phyloP scores from a whole-genome alignment of 2,888 invertebrate genomes.

The Ichneumoninae sp. region DNA sequence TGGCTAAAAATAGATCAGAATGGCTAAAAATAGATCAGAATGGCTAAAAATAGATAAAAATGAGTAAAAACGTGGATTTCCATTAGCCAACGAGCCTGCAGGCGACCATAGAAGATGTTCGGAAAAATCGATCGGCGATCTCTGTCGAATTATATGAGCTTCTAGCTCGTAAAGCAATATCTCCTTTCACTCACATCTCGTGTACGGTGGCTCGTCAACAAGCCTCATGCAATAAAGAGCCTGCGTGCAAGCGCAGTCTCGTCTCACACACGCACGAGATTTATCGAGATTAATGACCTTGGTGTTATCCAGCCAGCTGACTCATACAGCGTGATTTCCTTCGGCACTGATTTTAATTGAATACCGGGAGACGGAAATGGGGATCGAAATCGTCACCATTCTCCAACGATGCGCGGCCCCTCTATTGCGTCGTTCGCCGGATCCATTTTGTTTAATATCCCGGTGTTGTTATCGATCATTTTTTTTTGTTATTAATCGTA shows the following conservation, averaged over 20 bases:
- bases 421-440: background rate
- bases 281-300: slow-evolving; percentile 58
- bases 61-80: background rate
- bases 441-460: background rate
- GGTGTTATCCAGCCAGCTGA: slow-evolving; percentile 37
- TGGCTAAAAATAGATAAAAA: too few species aligned
- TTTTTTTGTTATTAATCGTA: slow-evolving; percentile 9
- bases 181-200: slow-evolving; percentile 19
- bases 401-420: background rate
- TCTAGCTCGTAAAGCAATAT: background rate
- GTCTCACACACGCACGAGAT: slow-evolving; percentile 11
- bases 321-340: slow-evolving; percentile 33
- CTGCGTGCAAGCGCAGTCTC: slow-evolving; percentile 28
- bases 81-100: background rate
- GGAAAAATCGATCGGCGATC: background rate
- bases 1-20: too few species aligned
- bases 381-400: slow-evolving; percentile 24
- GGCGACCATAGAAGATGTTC: background rate
- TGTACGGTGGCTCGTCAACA: background rate
- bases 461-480: background rate
- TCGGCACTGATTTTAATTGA: slow-evolving; percentile 47
- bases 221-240: background rate
- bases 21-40: too few species aligned
- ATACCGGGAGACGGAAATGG: slow-evolving; percentile 12
- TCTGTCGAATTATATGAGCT: background rate